Conservation (phyloP, 1,140 invertebrate species). For the Dryas iulia region DNA sequence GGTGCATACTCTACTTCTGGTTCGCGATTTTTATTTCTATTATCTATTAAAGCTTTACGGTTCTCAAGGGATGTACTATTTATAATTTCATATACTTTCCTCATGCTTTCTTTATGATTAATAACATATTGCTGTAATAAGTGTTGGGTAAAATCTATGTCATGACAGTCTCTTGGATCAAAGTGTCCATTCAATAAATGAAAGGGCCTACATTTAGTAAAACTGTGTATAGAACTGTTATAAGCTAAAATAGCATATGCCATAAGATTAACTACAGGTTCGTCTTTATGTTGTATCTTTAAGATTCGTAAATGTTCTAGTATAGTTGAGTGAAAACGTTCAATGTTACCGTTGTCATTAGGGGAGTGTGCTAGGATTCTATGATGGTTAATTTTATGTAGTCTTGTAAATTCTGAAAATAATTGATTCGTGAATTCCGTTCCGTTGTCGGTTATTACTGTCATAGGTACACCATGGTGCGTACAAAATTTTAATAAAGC, state of each 20-base stretch:
- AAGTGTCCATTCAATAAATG: no score
- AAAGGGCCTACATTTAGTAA: constrained; percentile 40
- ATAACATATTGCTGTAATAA: no score
- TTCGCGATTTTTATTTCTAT: constrained; percentile 36
- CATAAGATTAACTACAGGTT: constrained; percentile 24
- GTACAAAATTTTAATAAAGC: constrained; percentile 25
- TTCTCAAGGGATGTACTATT: constrained; percentile 27
- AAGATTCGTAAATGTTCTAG: constrained; percentile 38
- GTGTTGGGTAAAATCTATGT: constrained; percentile 32
- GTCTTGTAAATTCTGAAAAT: constrained; percentile 23
- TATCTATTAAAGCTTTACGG: constrained; percentile 23
- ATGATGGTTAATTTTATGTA: constrained; percentile 35
- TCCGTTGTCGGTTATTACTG: constrained; percentile 26
- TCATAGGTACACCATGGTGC: constrained; percentile 26
- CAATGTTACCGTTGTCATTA: constrained; percentile 38
- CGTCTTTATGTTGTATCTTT: constrained; percentile 30
- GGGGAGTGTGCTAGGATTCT: constrained; percentile 24
- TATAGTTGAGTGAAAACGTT: constrained; percentile 36
- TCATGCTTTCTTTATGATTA: no score
- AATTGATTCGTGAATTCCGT: constrained; percentile 34
- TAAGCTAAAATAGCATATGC: constrained; percentile 38
- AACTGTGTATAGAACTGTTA: constrained; percentile 29
- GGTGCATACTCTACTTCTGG: constrained; percentile 32
- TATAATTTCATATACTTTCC: constrained; percentile 29
- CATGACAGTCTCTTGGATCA: constrained; percentile 26